phyloP scores from a whole-genome alignment of 2,888 invertebrate genomes.

The Cataglyphis altisquamis region DNA sequence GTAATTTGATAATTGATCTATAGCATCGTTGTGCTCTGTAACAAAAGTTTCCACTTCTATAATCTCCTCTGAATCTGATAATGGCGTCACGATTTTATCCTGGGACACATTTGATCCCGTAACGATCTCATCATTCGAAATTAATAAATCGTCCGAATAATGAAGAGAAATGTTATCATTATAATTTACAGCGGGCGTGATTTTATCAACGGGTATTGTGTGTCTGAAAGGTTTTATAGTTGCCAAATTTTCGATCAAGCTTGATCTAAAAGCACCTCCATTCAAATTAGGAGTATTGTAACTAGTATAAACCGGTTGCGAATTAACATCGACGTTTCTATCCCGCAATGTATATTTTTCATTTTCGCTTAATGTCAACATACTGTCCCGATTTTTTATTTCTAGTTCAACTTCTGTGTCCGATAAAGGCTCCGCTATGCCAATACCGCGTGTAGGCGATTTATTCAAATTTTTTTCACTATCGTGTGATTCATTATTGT shows the following conservation, averaged over 20 bases:
- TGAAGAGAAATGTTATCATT: neutral
- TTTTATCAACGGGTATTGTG: slow-evolving; percentile 84
- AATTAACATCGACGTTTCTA: slow-evolving; percentile 67
- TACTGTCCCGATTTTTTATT: slow-evolving; percentile 79
- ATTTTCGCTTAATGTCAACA: slow-evolving; percentile 66
- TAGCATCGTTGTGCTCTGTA: slow-evolving; percentile 58
- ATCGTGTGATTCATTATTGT: neutral
- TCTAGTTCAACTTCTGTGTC: slow-evolving; percentile 82
- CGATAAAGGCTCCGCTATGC: slow-evolving; percentile 84
- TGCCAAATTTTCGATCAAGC: slow-evolving; percentile 81
- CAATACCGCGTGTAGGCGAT: slow-evolving; percentile 77
- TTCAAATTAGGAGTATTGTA: slow-evolving; percentile 83
- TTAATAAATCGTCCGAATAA: neutral
- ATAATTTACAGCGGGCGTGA: slow-evolving; percentile 74
- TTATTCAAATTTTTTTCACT: slow-evolving; percentile 18
- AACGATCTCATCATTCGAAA: neutral
- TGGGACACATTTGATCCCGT: neutral
- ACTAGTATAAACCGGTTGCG: slow-evolving; percentile 82
- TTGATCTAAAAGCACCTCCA: slow-evolving; percentile 78
- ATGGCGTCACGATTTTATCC: slow-evolving; percentile 21
- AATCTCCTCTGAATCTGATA: slow-evolving; percentile 61
- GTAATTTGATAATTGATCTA: slow-evolving; percentile 63
- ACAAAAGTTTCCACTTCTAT: slow-evolving; percentile 73
- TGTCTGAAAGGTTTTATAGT: slow-evolving; percentile 83
- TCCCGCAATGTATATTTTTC: slow-evolving; percentile 70